Base-by-base conservation (phyloP, 2,113 vertebrate genomes). In the Crotophaga sulcirostris region DNA sequence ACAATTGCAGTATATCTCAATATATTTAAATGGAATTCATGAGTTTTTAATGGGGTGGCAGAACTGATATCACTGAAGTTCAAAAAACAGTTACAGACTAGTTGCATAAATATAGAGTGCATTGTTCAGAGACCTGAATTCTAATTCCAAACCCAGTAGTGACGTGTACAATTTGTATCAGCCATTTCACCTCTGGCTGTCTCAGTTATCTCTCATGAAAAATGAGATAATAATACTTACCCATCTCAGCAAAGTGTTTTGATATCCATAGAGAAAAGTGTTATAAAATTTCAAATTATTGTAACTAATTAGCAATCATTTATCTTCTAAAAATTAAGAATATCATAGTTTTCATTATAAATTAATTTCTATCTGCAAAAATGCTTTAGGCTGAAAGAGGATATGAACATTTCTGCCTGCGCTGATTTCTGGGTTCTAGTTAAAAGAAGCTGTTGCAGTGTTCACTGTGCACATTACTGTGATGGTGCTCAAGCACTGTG, bases 221-320 rank as follows among this genome's bases (percentile, higher is more conserved):
- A 92, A 94, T 89, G 90, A 87, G 89, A 87, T 96, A 94, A 94
- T 95, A 91, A 93, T 67, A 93, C 93, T 92, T 91, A 87, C 40
- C 52, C 77, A 66, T 96, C 83, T 91, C 68, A 93, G 80, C 4
- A 2, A 94, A 95, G 52, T 89, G 91, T 95, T 96, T 94, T 92
- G 84, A 94, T 94, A 94, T 84, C 91, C 93, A 91, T 12, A 92
- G 94, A 93, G 94, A 84, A 89, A 94, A 94, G 77, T 87, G 80
- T 77, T 82, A 36, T 92, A 84, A 94, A 42, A 84, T 81, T 91
- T 94, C 76, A 96, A 92, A 96, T 94, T 96, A 92, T 92, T 92
- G 24, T 33, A 89, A 84, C 86, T 97, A 96, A 97, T 95, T 95
- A 97, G 55, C 38, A 86, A 88, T 67, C 88, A 94, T 93, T 95